Evolutionary conservation across 2,888 invertebrate genomes (phyloP).

Genomic region (Limnephilus rhombicus): DNA sequence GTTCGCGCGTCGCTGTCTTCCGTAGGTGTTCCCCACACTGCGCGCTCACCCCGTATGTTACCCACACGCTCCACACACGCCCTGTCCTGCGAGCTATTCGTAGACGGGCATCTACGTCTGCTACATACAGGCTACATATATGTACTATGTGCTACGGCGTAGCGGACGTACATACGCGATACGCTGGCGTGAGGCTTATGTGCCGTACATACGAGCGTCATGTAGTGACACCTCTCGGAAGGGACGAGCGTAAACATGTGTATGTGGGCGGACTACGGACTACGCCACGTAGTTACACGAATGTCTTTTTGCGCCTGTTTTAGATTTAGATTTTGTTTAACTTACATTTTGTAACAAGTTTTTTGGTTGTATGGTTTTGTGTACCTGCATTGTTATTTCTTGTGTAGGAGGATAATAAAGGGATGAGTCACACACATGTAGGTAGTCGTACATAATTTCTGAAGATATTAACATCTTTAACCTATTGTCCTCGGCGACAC

Average conservation of each 20-base stretch:
- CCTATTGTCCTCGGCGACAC: too few species aligned
- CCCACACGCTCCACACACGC: constrained; percentile 53
- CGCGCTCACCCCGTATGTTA: constrained; percentile 56
- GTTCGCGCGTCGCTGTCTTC: constrained; percentile 60
- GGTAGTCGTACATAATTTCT: too few species aligned
- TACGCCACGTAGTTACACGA: not conserved
- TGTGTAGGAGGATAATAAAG: not conserved
- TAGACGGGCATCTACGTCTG: constrained; percentile 40
- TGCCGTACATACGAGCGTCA: constrained; percentile 21
- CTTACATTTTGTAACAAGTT: not conserved
- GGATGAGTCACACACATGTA: too few species aligned
- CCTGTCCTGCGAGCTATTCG: constrained; percentile 54
- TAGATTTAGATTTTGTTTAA: not conserved
- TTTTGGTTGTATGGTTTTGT: too few species aligned
- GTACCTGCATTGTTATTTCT: not conserved
- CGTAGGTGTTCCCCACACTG: constrained; percentile 64
- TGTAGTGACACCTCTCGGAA: constrained; percentile 39
- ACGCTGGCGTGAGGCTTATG: constrained; percentile 48
- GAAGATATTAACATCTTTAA: too few species aligned
- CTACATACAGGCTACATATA: constrained; percentile 20
- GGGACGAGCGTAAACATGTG: constrained; percentile 6
- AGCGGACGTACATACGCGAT: constrained; percentile 48
- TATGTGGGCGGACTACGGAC: not conserved
- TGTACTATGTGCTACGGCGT: constrained; percentile 40
- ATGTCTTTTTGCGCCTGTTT: not conserved